Evolutionary conservation across 2,888 invertebrate genomes (phyloP).

Genomic region (Heliconius ethilla): DNA sequence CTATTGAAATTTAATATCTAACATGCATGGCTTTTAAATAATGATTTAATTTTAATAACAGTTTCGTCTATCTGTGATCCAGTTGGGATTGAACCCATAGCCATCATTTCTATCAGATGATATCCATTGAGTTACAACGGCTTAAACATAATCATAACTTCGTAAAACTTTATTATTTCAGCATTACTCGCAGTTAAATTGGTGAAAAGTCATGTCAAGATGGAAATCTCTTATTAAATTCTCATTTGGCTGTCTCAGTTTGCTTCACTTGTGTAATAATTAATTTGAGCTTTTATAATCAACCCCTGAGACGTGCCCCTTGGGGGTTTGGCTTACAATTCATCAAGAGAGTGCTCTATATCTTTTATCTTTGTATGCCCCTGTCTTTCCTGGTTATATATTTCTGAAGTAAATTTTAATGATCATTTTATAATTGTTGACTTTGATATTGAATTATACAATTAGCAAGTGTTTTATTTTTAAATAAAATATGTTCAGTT

Average conservation of each 20-base stretch:
- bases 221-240: conserved; percentile 5
- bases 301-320: conserved; percentile 19
- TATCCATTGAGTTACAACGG: background rate
- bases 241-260: conserved; percentile 23
- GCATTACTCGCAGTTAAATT: background rate
- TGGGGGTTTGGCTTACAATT: conserved; percentile 2
- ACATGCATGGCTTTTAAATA: too few species aligned
- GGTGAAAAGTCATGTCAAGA: conserved; percentile 6
- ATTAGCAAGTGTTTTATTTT: background rate
- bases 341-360: background rate
- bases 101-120: background rate
- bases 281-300: conserved; percentile 32
- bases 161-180: background rate
- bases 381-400: background rate
- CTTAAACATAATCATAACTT: background rate
- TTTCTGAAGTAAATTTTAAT: background rate
- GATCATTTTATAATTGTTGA: background rate
- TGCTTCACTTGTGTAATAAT: conserved; percentile 34
- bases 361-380: background rate
- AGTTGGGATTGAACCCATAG: background rate
- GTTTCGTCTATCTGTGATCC: too few species aligned
- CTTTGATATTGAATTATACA: background rate
- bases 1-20: background rate
- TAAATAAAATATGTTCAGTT: background rate
- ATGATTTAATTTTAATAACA: too few species aligned